These are phyloP conservation scores for Plectropomus leopardus DNA, from an alignment of 2,113 vertebrate species.

Conservation along the genomic window DNA sequence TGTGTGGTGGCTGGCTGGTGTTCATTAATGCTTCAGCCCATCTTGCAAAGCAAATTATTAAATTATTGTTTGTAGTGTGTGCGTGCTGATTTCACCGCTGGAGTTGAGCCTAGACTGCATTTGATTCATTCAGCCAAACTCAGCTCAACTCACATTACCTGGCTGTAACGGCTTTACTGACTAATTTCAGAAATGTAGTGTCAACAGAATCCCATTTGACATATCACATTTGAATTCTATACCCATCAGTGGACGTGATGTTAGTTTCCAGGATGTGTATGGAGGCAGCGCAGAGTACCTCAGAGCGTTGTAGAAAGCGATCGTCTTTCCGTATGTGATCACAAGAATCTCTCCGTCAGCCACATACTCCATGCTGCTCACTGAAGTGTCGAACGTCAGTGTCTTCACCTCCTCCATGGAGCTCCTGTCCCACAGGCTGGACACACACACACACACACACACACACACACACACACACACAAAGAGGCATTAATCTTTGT, in stretches of 20 bases:
- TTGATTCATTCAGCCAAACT: neutral
- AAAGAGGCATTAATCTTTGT: too few species aligned
- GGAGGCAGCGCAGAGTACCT: constrained; percentile 81
- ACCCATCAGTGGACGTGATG: neutral
- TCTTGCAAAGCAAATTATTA: neutral
- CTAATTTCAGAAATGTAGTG: too few species aligned
- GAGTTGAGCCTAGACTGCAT: neutral
- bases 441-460: constrained; percentile 24
- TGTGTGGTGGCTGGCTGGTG: neutral
- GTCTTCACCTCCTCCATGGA: constrained; percentile 92
- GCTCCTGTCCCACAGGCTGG: constrained; percentile 94
- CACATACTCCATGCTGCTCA: constrained; percentile 98
- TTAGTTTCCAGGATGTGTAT: neutral
- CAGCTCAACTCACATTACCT: neutral
- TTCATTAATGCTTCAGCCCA: neutral
- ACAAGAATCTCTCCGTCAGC: constrained; percentile 94
- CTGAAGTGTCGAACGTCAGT: constrained; percentile 90
- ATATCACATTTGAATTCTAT: neutral
- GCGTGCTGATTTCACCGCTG: too few species aligned
- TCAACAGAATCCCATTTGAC: neutral
- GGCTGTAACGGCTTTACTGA: neutral
- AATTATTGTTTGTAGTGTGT: too few species aligned
- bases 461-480: constrained; percentile 5
- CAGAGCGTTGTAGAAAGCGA: constrained; percentile 95
- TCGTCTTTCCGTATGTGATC: constrained; percentile 94